Evolutionary conservation across 2,797 vertebrate genomes (phyloP), one percentile per base, ranked within the genome.

Genomic region (Lates japonicus): DNA sequence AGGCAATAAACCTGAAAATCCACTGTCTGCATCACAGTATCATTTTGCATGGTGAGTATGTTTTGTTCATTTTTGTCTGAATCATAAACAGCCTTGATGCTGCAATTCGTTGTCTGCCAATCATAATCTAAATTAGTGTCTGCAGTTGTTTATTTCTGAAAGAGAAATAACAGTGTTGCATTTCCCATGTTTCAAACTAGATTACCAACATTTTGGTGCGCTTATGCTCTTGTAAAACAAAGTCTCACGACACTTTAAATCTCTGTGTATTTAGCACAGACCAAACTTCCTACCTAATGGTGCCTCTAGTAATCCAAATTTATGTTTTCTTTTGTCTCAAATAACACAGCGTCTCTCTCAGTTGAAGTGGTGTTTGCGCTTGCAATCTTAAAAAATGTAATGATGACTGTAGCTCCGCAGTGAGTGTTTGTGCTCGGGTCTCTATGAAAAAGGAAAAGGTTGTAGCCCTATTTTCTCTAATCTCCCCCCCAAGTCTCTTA

Each of bases 401-500:
- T 31, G 52, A 75, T 60, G 76, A 78, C 49, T 80, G 63, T 37
- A 70, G 37, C 42, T 80, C 54, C 62, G 60, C 76, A 74, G 17
- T 31, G 51, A 74, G 42, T 57, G 58, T 74, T 70, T 66, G 61
- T 60, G 37, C 69, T 73, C 12, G 19, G 19, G 60, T 58, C 70
- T 78, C 70, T 66, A 22, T 70, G 68, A 62, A 76, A 68, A 73
- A 73, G 31, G 57, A 22, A 70, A 75, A 48, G 39, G 77, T 57
- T 68, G 55, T 25, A 74, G 71, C 74, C 59, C 76, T 3, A 10
- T 70, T 29, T 82, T 71, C 63, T 82, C 69, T 86, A 88, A 90
- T 87, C 84, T 70, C 85, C 78, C 68, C 89, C 76, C 73, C 60
- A 71, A 86, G 84, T 82, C 71, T 89, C 73, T 84, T 77, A 87